A percentile compares a stretch with the other conserved stretches of the same genome.
These are phyloP conservation scores for Nipponacmea schrenckii DNA, from an alignment of 2,888 invertebrate genomes.

Conservation along the genomic window DNA sequence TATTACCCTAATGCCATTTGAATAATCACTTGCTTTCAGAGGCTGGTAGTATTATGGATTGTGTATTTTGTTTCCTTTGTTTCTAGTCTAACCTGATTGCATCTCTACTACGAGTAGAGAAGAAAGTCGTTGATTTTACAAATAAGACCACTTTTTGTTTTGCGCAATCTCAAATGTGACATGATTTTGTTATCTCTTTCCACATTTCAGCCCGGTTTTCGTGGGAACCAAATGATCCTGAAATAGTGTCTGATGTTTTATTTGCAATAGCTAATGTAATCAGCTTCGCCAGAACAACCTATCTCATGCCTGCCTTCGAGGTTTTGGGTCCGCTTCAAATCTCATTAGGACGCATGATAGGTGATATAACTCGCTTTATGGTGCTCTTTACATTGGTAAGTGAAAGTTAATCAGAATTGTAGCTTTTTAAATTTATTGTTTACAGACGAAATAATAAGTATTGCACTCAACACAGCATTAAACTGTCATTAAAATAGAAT, in stretches of 20 bases:
- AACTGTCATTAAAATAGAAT: too few species aligned
- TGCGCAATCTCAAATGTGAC: too few species aligned
- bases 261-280: constrained; percentile 68
- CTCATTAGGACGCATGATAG: constrained; percentile 67
- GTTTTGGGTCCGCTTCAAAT: constrained; percentile 68
- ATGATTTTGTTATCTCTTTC: too few species aligned
- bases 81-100: too few species aligned
- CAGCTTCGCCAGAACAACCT: constrained; percentile 67
- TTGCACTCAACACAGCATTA: not conserved
- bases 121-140: too few species aligned
- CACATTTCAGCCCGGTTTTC: constrained; percentile 62
- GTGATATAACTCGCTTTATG: constrained; percentile 68
- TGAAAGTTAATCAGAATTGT: constrained; percentile 1
- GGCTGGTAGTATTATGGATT: too few species aligned
- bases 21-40: too few species aligned
- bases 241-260: constrained; percentile 67
- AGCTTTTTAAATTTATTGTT: not conserved
- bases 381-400: constrained; percentile 67
- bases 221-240: constrained; percentile 67
- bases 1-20: too few species aligned
- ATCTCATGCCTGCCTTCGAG: constrained; percentile 68
- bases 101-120: too few species aligned
- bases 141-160: too few species aligned
- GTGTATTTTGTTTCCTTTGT: too few species aligned
- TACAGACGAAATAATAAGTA: not conserved